Conservation (phyloP, 2,888 invertebrate genomes). For the Harpalus rubripes region DNA sequence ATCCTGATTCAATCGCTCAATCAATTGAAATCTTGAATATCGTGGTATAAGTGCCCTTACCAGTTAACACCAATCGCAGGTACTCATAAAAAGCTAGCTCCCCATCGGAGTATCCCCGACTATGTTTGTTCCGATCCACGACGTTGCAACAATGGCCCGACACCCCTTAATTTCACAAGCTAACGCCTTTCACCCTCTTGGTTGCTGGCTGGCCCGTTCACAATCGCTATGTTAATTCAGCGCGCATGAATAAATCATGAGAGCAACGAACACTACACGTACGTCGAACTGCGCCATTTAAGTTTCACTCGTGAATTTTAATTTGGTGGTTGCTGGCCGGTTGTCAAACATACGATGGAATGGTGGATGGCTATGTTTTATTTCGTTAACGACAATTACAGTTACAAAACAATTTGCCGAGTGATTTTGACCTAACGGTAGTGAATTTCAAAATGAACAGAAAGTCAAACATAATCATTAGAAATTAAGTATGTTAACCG, state of each 20-base stretch:
- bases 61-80: constrained; percentile 46
- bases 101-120: constrained; percentile 18
- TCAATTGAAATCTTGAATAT: background rate
- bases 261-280: constrained; percentile 53
- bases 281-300: constrained; percentile 51
- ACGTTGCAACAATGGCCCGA: constrained; percentile 59
- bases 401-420: background rate
- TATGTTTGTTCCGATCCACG: constrained; percentile 63
- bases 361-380: constrained; percentile 2
- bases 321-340: constrained; percentile 23
- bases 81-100: constrained; percentile 16
- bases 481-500: no score
- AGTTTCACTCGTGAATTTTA: constrained; percentile 62
- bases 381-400: background rate
- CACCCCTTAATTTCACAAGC: constrained; percentile 67
- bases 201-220: constrained; percentile 49
- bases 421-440: background rate
- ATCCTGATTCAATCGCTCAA: background rate
- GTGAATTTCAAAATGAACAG: no score
- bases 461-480: no score
- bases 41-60: constrained; percentile 11
- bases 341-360: constrained; percentile 36
- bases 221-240: constrained; percentile 66
- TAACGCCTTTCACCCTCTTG: constrained; percentile 65
- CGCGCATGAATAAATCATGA: constrained; percentile 66